Conservation (phyloP, 2,797 vertebrate species). For the Pseudotriccus pelzelni region DNA sequence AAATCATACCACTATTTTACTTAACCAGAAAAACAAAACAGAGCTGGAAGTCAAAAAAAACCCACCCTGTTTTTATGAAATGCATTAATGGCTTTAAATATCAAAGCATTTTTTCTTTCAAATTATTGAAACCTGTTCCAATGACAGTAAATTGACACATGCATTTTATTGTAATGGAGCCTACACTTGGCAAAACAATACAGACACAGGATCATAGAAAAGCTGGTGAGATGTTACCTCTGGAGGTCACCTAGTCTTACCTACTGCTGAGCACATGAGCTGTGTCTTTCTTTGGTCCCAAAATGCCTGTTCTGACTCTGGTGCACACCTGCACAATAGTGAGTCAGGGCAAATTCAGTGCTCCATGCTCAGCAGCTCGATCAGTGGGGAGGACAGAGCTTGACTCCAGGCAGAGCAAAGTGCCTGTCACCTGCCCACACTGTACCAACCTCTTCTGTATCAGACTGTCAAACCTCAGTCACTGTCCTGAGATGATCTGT, state of each 20-base stretch:
- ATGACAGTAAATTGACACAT: not conserved
- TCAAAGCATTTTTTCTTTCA: not conserved
- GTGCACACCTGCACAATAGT: accelerated
- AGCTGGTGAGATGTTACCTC: not conserved
- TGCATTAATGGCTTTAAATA: not conserved
- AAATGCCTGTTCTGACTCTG: not conserved
- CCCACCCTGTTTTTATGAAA: not conserved
- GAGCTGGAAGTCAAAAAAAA: not conserved
- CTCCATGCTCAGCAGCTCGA: not conserved
- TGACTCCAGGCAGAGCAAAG: not conserved
- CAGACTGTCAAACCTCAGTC: accelerated
- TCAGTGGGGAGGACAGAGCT: not conserved
- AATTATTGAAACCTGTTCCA: not conserved
- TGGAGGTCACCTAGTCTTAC: not conserved
- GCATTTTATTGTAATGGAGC: not conserved
- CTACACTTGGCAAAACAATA: not conserved
- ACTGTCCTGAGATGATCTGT: not conserved
- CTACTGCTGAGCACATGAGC: not conserved
- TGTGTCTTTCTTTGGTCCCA: not conserved
- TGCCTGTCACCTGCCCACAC: not conserved
- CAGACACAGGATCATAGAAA: not conserved
- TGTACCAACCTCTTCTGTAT: not conserved
- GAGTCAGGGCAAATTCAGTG: not conserved
- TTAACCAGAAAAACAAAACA: not conserved
- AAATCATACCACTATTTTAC: not conserved